Evolutionary conservation across 2,888 invertebrate genomes (phyloP), one percentile per base, ranked within the genome.

Genomic region (Liodrosophila aerea): DNA sequence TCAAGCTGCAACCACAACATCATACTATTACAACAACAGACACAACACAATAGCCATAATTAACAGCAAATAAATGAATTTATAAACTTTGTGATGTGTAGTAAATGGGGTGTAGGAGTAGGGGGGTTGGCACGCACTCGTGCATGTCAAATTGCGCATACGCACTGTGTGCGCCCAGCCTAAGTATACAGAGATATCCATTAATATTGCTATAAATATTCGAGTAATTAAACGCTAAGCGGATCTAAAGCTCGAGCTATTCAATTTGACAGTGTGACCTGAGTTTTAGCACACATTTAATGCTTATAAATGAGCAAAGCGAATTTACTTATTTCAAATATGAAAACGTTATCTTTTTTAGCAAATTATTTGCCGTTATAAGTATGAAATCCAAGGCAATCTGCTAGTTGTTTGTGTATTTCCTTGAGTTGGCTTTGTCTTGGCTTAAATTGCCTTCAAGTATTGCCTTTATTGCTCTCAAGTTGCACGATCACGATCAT

Each of bases 131-230:
- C n/a, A 39, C 43, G 64, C 60, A 78, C 64, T 78, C 75, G 69
- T 78, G 83, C 80, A 63, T 78, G 62, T 15, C 54, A 53, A 80
- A 77, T 78, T 41, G 61, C 76, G 61, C 36, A 85, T 73, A 85
- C 80, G 83, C 83, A 82, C 57, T 5, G 58, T 66, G 50, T 36
- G 64, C 30, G 31, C 22, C 13, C 4, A n/a, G 12, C 22, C 11
- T 31, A 44, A 50, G 33, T 40, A 51, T 45, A 39, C 43, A 22
- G 7, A 29, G 13, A 45, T 40, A 29, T 60, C 7, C 30, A 44
- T 37, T 39, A 64, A 62, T 51, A 33, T 36, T 22, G 5, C 5
- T 5, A 5, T 5, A 22, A 22, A 22, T 22, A 22, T 40, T 60
- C 47, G 27, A 58, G 56, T 60, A 71, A 75, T 65, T 65, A 54